These are phyloP conservation scores for Drosophila burlai DNA, from an alignment of 1,140 invertebrate genomes.

Conservation along the genomic window DNA sequence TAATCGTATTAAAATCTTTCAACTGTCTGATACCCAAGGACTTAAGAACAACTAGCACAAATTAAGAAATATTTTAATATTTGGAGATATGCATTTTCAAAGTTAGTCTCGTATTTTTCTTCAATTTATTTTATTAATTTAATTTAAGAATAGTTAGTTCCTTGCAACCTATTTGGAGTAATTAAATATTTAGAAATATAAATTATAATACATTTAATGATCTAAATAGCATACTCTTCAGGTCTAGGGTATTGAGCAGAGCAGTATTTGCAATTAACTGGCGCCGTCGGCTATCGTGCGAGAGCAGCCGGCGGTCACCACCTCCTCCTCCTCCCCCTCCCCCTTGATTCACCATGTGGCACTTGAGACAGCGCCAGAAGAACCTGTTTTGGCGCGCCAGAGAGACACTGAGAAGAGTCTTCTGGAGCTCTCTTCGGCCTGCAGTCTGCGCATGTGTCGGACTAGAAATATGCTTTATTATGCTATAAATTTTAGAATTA, in stretches of 20 bases:
- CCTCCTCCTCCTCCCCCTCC: background rate
- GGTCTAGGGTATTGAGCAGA: conserved; percentile 54
- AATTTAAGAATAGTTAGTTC: background rate
- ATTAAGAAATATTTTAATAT: background rate
- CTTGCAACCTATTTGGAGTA: background rate
- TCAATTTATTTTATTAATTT: background rate
- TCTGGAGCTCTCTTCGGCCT: conserved; percentile 39
- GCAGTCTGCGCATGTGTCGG: conserved; percentile 61
- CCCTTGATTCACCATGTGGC: background rate
- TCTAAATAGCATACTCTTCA: background rate
- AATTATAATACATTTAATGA: background rate
- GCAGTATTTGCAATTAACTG: conserved; percentile 83
- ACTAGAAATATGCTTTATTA: background rate
- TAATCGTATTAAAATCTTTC: no score
- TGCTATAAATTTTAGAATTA: conserved; percentile 10
- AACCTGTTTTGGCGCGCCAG: conserved; percentile 79
- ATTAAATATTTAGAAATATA: background rate
- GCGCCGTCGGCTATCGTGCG: conserved; percentile 78
- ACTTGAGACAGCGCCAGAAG: conserved; percentile 57
- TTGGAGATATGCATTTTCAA: background rate
- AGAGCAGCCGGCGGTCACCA: conserved; percentile 52
- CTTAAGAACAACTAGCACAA: background rate
- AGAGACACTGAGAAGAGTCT: conserved; percentile 13
- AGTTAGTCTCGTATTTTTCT: background rate
- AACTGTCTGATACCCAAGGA: background rate